Base-by-base conservation (phyloP, 2,888 invertebrate genomes). In the Pachliopta kotzebuea region DNA sequence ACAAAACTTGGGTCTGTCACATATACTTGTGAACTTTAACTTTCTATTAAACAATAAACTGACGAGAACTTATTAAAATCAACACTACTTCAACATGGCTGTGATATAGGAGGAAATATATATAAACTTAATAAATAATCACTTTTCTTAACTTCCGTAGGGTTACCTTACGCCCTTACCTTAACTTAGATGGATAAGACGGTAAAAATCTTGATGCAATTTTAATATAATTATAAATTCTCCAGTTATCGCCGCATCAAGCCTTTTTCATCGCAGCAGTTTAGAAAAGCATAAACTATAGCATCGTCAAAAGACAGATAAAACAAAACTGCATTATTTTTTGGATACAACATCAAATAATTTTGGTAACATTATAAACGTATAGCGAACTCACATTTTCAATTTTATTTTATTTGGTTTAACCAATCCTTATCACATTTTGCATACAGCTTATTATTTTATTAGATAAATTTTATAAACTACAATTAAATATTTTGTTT, bases 31-130 rank as follows among this genome's bases (percentile, higher is more conserved):
- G 89, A 87, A 79, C 81, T 86, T 77, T 80, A 84, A 88, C 86
- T 89, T 89, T 84, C 78, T 70, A 74, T 50, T 74, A 76, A 81
- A 86, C 88, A 78, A 83, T 85, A 84, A 83, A 88, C 87, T 85
- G 88, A 85, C 85, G 86, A 84, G 79, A 90, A 90, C 90, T 88
- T 84, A 90, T 76, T 83, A 85, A 88, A 90, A 88, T 85, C 85
- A 90, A 90, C 91, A 91, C 90, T 91, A 91, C 89, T 90, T 88
- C 86, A 90, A 91, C 90, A 91, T 91, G 90, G 90, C 90, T 91
- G 91, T 90, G 87, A 87, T 90, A 85, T 82, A 84, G 88, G 84
- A 90, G 88, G 86, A 90, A 89, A 88, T 84, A 88, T 83, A 75
- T 70, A 85, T 86, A 83, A 88, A 88, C 86, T 90, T 89, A 90